A percentile compares a stretch with the other conserved stretches of the same genome.
These are phyloP conservation scores for Frieseomelitta varia DNA, from an alignment of 1,140 invertebrate species.

Conservation along the genomic window DNA sequence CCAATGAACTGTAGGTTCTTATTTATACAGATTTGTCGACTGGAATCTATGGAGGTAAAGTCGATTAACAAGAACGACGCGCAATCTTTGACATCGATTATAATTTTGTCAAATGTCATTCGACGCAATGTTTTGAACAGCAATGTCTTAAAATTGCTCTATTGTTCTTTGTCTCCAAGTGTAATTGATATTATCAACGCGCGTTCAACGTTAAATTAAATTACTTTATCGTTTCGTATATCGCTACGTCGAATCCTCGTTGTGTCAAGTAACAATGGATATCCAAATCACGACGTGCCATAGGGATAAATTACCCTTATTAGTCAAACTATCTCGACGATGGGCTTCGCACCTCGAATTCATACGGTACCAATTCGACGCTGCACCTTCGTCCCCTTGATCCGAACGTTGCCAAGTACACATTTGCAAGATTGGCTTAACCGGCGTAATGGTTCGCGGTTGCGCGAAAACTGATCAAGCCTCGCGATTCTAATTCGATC, in stretches of 20 bases:
- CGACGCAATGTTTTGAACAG: background rate
- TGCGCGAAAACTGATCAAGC: constrained; percentile 1
- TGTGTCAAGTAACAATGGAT: background rate
- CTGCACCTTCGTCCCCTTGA: background rate
- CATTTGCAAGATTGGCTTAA: constrained; percentile 32
- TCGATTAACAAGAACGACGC: constrained; percentile 27
- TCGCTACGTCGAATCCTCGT: background rate
- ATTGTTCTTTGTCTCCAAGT: too few relatives aligned
- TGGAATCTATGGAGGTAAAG: constrained; percentile 9
- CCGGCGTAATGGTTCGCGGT: constrained; percentile 17
- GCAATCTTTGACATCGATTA: constrained; percentile 11
- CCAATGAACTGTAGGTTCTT: constrained; percentile 33
- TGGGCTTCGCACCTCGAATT: background rate
- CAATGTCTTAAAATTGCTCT: too few relatives aligned
- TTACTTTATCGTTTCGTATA: background rate
- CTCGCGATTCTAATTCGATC: constrained; percentile 4
- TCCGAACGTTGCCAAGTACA: background rate
- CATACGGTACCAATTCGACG: background rate
- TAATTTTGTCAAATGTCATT: background rate
- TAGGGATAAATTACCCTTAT: too few relatives aligned
- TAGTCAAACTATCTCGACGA: background rate
- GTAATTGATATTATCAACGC: too few relatives aligned
- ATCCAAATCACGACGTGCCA: background rate
- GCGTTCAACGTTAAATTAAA: too few relatives aligned
- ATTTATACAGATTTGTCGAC: constrained; percentile 24